phyloP scores from a whole-genome alignment of 2,797 vertebrate species.

The Anguilla pacifica region DNA sequence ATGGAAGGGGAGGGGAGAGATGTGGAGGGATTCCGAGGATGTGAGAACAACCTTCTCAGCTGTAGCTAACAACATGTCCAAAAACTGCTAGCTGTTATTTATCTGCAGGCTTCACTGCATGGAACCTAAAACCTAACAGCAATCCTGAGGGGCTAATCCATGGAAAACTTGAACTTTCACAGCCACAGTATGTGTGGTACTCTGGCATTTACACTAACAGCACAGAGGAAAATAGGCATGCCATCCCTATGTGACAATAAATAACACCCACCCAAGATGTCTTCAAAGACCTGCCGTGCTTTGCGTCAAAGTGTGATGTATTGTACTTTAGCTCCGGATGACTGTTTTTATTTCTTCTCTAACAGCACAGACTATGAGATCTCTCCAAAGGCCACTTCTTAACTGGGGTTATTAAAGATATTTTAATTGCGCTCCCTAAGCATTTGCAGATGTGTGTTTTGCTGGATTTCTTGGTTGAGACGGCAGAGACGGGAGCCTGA shows the following conservation, averaged over 20 bases:
- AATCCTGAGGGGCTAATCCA: background rate
- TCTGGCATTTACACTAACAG: constrained; percentile 6
- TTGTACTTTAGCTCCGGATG: constrained; percentile 26
- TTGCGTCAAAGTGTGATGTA: constrained; percentile 25
- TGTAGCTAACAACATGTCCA: constrained; percentile 33
- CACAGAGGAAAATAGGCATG: constrained; percentile 1
- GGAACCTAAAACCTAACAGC: constrained; percentile 26
- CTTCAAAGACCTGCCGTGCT: constrained; percentile 11
- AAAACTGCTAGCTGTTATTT: constrained; percentile 30
- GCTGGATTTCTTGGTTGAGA: constrained; percentile 24
- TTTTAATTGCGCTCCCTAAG: constrained; percentile 47
- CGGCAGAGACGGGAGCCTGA: constrained; percentile 26
- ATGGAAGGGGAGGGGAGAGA: background rate
- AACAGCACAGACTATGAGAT: constrained; percentile 38
- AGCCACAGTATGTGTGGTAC: background rate
- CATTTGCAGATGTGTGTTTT: constrained; percentile 54
- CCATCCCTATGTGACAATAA: constrained; percentile 35
- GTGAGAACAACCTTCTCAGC: background rate
- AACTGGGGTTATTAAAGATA: constrained; percentile 50
- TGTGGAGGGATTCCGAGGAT: background rate
- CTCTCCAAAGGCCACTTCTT: constrained; percentile 40
- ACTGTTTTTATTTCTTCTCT: constrained; percentile 39
- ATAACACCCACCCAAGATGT: constrained; percentile 18
- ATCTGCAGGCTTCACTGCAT: constrained; percentile 37
- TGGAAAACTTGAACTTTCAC: background rate